These are phyloP conservation scores for Tursiops truncatus DNA, from an alignment of 2,113 vertebrate genomes.

Conservation along the genomic window DNA sequence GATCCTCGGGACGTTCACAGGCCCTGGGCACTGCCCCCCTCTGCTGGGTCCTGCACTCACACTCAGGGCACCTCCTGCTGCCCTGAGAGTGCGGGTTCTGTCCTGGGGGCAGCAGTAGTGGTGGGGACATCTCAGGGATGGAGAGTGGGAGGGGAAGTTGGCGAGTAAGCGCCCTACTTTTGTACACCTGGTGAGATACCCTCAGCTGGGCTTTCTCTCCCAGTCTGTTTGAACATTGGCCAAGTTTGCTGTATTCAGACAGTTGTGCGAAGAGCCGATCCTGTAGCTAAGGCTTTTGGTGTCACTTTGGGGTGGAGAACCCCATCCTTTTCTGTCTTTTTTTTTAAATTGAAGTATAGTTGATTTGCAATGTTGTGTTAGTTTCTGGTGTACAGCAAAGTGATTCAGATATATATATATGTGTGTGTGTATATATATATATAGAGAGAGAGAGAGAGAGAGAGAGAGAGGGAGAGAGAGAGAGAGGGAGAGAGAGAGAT, in stretches of 20 bases:
- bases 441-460: no score
- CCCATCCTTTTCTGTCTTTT: no score
- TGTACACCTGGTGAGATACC: fast-evolving
- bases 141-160: not conserved
- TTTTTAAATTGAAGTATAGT: not conserved
- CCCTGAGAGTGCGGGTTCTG: fast-evolving
- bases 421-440: no score
- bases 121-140: fast-evolving
- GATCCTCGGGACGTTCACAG: fast-evolving
- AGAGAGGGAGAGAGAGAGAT: not conserved
- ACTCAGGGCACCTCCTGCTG: not conserved
- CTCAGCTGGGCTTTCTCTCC: not conserved
- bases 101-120: fast-evolving
- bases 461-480: no score
- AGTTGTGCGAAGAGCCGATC: fast-evolving
- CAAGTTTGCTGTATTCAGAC: fast-evolving
- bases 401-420: not conserved
- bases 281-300: not conserved
- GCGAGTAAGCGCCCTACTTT: fast-evolving
- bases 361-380: not conserved
- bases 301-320: not conserved
- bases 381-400: not conserved
- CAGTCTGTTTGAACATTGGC: fast-evolving
- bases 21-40: no score
- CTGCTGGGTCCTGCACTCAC: fast-evolving